Conservation (phyloP, 92 coral and sea anemone species). For the Montipora capitata region DNA sequence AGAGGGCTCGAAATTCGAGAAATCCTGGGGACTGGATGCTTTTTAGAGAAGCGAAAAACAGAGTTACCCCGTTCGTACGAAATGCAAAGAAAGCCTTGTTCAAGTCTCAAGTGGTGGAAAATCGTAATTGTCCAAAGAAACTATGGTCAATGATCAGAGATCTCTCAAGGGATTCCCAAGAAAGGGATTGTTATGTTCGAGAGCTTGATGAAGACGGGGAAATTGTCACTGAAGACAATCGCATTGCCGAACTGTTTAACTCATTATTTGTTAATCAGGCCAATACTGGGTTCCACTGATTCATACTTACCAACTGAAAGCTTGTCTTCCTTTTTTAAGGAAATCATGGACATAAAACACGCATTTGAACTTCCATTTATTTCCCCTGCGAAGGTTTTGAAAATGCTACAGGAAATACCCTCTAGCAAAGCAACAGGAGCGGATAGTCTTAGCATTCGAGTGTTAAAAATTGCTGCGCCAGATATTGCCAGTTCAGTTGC, state of each 20-base stretch:
- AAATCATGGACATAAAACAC: constrained; percentile 11
- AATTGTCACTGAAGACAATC: constrained; percentile 25
- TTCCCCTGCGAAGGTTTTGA: constrained; percentile 22
- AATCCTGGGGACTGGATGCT: constrained; percentile 7
- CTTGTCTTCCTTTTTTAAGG: neutral
- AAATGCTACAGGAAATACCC: constrained; percentile 38
- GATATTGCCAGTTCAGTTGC: too few relatives aligned
- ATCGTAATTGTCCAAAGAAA: constrained; percentile 22
- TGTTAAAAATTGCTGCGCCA: too few relatives aligned
- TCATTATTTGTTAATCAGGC: constrained; percentile 2
- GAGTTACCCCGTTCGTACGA: constrained; percentile 3
- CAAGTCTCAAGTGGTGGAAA: constrained; percentile 17
- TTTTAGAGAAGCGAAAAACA: constrained; percentile 21
- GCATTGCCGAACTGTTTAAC: constrained; percentile 6
- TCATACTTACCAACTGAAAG: neutral
- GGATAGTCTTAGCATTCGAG: too few relatives aligned
- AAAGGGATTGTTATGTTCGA: neutral
- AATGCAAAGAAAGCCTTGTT: constrained; percentile 21
- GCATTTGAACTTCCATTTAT: constrained; percentile 40
- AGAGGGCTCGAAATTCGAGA: constrained; percentile 4
- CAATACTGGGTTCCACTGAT: neutral
- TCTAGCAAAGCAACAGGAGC: constrained; percentile 5
- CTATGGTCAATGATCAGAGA: constrained; percentile 48
- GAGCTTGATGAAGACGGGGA: constrained; percentile 27
- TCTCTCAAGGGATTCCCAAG: constrained; percentile 24